Percentiles rank a stretch among this genome's conserved stretches.
These are phyloP conservation scores for Anoncus sp. DNA, from an alignment of 2,888 invertebrate species.

Conservation along the genomic window DNA sequence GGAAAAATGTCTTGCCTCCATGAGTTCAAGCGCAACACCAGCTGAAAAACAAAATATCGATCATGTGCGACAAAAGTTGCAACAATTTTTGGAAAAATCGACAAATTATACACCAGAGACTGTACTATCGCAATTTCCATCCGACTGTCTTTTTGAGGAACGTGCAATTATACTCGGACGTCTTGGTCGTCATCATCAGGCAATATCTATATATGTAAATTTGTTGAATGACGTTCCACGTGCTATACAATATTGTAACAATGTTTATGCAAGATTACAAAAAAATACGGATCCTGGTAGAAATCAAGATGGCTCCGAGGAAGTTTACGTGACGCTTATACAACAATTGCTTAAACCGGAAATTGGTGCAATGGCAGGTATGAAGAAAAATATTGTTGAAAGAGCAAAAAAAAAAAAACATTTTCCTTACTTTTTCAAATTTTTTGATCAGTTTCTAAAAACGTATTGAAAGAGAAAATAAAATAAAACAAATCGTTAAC, in stretches of 20 bases:
- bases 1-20: slow-evolving; percentile 85
- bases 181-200: slow-evolving; percentile 96
- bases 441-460: not conserved
- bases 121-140: slow-evolving; percentile 94
- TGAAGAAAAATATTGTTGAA: not conserved
- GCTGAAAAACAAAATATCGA: slow-evolving; percentile 84
- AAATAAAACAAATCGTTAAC: no score
- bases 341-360: slow-evolving; percentile 85
- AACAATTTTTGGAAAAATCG: slow-evolving; percentile 93
- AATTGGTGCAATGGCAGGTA: slow-evolving; percentile 74
- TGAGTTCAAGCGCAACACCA: slow-evolving; percentile 78
- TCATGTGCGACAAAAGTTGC: slow-evolving; percentile 86
- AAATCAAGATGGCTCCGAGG: slow-evolving; percentile 76
- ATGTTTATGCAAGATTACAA: slow-evolving; percentile 85
- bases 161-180: slow-evolving; percentile 97
- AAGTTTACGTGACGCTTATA: slow-evolving; percentile 86
- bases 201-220: slow-evolving; percentile 95
- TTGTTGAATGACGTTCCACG: slow-evolving; percentile 92
- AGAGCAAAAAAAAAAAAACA: slow-evolving; percentile 2
- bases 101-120: slow-evolving; percentile 93
- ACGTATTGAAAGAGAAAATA: no score
- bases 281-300: slow-evolving; percentile 73
- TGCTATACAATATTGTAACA: slow-evolving; percentile 94
- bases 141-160: slow-evolving; percentile 94
- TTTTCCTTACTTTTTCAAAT: not conserved